These are phyloP conservation scores for Adelphocoris suturalis DNA, from an alignment of 2,888 invertebrate species.

Conservation along the genomic window DNA sequence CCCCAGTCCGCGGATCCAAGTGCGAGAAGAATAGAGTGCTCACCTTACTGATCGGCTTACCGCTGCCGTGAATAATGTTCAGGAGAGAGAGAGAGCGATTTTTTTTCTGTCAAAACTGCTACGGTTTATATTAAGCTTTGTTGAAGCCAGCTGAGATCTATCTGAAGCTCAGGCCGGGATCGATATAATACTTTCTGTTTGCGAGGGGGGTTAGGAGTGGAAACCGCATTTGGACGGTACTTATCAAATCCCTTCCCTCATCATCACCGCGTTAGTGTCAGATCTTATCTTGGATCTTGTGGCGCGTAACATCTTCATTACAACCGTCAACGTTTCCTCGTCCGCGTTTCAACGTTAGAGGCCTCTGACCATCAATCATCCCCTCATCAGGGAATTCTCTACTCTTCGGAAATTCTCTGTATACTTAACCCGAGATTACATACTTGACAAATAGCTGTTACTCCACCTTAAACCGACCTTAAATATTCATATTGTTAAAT, in stretches of 20 bases:
- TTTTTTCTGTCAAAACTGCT: background rate
- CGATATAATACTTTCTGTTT: slow-evolving; percentile 32
- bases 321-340: background rate
- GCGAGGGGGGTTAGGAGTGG: background rate
- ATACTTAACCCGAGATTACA: background rate
- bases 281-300: background rate
- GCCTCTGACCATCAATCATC: background rate
- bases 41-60: background rate
- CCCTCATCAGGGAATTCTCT: background rate
- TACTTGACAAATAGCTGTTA: background rate
- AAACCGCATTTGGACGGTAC: background rate
- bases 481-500: too few species aligned
- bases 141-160: slow-evolving; percentile 6
- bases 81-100: background rate
- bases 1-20: slow-evolving; percentile 4
- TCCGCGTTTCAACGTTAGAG: background rate
- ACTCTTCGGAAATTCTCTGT: background rate
- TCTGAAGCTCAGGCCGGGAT: background rate
- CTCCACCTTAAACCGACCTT: background rate
- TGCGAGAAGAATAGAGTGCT: slow-evolving; percentile 10
- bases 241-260: background rate
- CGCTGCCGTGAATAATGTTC: background rate
- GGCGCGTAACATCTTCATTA: background rate
- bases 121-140: background rate
- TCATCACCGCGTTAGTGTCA: background rate